Conservation (phyloP, 2,113 vertebrate species). For the Calypte anna region DNA sequence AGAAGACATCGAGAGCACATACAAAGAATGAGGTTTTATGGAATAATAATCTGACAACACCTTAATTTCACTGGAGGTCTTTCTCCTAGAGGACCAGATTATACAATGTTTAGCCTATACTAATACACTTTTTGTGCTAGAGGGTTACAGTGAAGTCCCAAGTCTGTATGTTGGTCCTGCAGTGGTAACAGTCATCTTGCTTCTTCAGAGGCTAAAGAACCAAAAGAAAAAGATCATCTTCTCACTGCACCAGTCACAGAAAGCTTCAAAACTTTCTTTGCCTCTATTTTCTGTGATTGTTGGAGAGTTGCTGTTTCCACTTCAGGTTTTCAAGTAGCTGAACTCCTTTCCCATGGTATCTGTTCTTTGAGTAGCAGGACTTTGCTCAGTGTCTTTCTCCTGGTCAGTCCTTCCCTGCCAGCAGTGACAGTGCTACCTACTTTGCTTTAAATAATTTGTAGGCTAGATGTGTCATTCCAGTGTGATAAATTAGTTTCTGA, state of each 20-base stretch:
- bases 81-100: not conserved
- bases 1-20: not conserved
- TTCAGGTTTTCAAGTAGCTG: not conserved
- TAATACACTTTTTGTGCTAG: not conserved
- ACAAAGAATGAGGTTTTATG: not conserved
- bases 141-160: not conserved
- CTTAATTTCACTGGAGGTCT: not conserved
- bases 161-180: not conserved
- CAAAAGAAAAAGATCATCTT: not conserved
- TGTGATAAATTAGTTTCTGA: not conserved
- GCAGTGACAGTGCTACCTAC: rapidly evolving
- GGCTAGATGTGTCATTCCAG: not conserved
- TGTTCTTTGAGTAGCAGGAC: not conserved
- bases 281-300: not conserved
- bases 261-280: not conserved
- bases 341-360: not conserved
- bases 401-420: not conserved
- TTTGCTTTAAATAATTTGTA: not conserved
- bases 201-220: not conserved
- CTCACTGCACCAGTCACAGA: not conserved
- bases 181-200: not conserved
- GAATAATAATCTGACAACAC: not conserved
- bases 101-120: not conserved
- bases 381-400: not conserved
- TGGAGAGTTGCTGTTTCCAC: not conserved